A percentile compares a stretch with the other conserved stretches of the same genome.
phyloP scores from a whole-genome alignment of 2,888 invertebrate species.

The Thecocarcelia acutangulata region DNA sequence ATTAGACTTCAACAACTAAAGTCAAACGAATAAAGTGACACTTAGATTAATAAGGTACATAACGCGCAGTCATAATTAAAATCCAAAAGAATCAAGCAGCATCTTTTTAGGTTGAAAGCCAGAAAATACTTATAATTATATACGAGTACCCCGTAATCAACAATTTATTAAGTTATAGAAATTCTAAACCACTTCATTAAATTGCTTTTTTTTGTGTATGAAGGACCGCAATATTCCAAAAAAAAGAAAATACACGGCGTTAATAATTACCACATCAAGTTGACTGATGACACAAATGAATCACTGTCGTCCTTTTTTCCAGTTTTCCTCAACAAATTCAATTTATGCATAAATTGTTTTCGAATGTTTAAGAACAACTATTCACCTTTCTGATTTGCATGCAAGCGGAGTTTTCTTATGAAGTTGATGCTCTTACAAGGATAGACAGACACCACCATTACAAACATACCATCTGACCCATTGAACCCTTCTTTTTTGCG shows the following conservation, averaged over 20 bases:
- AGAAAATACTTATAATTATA: slow-evolving; percentile 41
- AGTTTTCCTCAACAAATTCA: slow-evolving; percentile 52
- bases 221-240: slow-evolving; percentile 1
- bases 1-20: neutral
- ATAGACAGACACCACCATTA: neutral
- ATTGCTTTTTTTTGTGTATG: slow-evolving; percentile 12
- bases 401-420: slow-evolving; percentile 31
- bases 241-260: slow-evolving; percentile 60
- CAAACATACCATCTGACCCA: slow-evolving; percentile 45
- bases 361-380: slow-evolving; percentile 25
- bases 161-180: slow-evolving; percentile 50
- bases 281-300: slow-evolving; percentile 82
- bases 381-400: slow-evolving; percentile 56
- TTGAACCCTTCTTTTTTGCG: slow-evolving; percentile 60
- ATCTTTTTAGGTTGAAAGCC: neutral
- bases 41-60: slow-evolving; percentile 69
- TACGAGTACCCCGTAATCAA: slow-evolving; percentile 51
- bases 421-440: neutral
- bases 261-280: slow-evolving; percentile 82
- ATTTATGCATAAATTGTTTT: slow-evolving; percentile 77
- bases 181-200: slow-evolving; percentile 67
- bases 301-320: slow-evolving; percentile 76
- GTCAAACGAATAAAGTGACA: slow-evolving; percentile 54
- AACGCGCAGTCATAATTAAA: slow-evolving; percentile 47
- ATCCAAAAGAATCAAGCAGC: slow-evolving; percentile 17